These are phyloP conservation scores for Leptogaster cylindrica DNA, from an alignment of 2,888 invertebrate species.

Conservation along the genomic window DNA sequence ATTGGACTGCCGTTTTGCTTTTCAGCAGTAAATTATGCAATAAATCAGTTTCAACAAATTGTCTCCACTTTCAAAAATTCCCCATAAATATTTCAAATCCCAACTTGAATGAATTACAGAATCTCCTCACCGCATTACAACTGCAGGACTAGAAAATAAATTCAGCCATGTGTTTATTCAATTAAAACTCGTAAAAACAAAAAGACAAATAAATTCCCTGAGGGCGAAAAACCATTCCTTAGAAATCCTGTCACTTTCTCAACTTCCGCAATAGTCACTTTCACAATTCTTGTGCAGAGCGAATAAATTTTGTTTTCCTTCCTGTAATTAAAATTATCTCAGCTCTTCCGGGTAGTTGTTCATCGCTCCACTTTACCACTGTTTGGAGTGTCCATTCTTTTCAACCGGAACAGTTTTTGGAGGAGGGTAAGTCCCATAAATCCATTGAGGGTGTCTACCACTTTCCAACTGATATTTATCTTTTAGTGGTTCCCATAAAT, in stretches of 20 bases:
- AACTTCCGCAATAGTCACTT: not conserved
- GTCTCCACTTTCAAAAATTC: too few relatives aligned
- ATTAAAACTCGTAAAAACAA: too few relatives aligned
- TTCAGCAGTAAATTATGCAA: too few relatives aligned
- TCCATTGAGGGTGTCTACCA: conserved; percentile 21
- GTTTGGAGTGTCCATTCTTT: conserved; percentile 24
- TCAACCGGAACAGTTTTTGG: not conserved
- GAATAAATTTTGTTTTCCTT: conserved; percentile 33
- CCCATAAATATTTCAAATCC: too few relatives aligned
- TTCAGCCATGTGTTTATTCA: too few relatives aligned
- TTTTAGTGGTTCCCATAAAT: conserved; percentile 37
- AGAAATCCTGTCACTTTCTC: conserved; percentile 7
- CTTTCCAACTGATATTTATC: conserved; percentile 32
- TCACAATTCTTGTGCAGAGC: not conserved
- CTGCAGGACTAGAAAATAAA: too few relatives aligned
- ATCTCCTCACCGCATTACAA: too few relatives aligned
- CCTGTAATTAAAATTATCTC: conserved; percentile 37
- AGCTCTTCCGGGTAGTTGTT: not conserved
- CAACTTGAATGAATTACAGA: too few relatives aligned
- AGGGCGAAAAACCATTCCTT: not conserved
- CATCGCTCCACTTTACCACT: not conserved
- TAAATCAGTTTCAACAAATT: too few relatives aligned
- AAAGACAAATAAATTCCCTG: not conserved
- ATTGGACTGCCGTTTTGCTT: too few relatives aligned
- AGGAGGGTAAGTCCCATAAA: conserved; percentile 32